A percentile compares a stretch with the other conserved stretches of the same genome.
Evolutionary conservation across 2,113 vertebrate species (phyloP).

Genomic region (Rhegmatorhina hoffmannsi): DNA sequence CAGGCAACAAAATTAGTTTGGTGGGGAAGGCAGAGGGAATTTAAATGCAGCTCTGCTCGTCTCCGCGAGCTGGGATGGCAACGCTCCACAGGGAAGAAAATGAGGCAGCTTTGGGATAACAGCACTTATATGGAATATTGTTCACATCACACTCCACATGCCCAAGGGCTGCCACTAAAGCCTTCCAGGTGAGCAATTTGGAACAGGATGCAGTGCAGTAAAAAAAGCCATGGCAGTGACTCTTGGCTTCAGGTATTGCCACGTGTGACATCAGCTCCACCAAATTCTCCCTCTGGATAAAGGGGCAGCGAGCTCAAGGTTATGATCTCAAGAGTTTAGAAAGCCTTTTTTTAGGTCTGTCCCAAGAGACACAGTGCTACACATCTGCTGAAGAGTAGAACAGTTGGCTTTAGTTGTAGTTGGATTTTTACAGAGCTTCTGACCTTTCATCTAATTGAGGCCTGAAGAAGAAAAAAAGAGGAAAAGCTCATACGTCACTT

Average conservation of each 20-base stretch:
- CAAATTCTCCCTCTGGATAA: background rate
- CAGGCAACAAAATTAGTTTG: conserved; percentile 29
- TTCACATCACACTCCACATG: background rate
- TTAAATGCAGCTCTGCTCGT: background rate
- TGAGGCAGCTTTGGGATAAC: background rate
- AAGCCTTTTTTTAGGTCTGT: conserved; percentile 51
- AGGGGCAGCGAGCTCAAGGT: conserved; percentile 50
- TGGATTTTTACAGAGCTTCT: conserved; percentile 70
- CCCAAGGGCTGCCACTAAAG: background rate
- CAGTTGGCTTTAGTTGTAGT: conserved; percentile 68
- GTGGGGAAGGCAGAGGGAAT: background rate
- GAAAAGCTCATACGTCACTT: conserved; percentile 51
- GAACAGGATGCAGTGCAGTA: background rate
- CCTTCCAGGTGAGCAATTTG: background rate
- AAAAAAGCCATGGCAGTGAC: background rate
- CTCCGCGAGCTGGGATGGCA: background rate
- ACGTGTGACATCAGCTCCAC: conserved; percentile 21
- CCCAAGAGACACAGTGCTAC: conserved; percentile 54
- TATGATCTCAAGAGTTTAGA: conserved; percentile 52
- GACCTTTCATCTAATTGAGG: conserved; percentile 70
- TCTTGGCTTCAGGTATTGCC: conserved; percentile 13
- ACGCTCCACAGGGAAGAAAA: background rate
- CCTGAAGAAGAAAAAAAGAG: conserved; percentile 53
- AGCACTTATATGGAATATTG: background rate
- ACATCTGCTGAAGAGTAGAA: conserved; percentile 45